Percentiles rank a stretch among this genome's conserved stretches.
Conservation (phyloP, 2,113 vertebrate species). For the Mirza zaza region DNA sequence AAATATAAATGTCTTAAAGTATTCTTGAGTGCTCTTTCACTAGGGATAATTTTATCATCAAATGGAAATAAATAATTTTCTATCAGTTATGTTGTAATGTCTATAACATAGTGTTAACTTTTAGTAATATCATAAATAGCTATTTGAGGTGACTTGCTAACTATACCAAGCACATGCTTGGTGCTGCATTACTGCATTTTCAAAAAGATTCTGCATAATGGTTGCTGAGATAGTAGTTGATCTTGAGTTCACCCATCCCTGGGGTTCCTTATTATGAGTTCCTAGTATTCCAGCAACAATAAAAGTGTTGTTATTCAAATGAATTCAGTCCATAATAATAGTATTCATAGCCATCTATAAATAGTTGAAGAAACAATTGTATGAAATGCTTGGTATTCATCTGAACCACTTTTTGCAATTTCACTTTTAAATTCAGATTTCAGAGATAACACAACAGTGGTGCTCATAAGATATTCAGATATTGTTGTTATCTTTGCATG, state of each 20-base stretch:
- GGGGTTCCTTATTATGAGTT: constrained; percentile 75
- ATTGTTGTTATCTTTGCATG: constrained; percentile 43
- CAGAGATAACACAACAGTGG: constrained; percentile 29
- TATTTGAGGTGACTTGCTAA: constrained; percentile 49
- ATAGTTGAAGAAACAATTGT: constrained; percentile 80
- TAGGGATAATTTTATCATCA: constrained; percentile 45
- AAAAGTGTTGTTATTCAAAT: constrained; percentile 80
- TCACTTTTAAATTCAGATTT: constrained; percentile 71
- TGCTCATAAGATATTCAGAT: constrained; percentile 45
- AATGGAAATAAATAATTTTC: not conserved
- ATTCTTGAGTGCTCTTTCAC: not conserved
- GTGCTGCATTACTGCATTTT: constrained; percentile 66
- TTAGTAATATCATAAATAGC: constrained; percentile 36
- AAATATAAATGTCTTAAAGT: not conserved
- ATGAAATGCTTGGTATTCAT: constrained; percentile 78
- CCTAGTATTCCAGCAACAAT: constrained; percentile 72
- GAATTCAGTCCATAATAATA: constrained; percentile 78
- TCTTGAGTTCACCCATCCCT: constrained; percentile 65
- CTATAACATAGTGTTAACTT: constrained; percentile 15
- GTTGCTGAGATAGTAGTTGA: constrained; percentile 64
- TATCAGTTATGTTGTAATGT: constrained; percentile 20
- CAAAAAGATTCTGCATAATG: constrained; percentile 72
- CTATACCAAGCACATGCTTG: constrained; percentile 15
- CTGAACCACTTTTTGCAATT: constrained; percentile 64
- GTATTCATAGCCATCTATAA: constrained; percentile 80